These are phyloP conservation scores for Drosophila antonietae DNA, from an alignment of 2,888 invertebrate genomes.

Conservation along the genomic window DNA sequence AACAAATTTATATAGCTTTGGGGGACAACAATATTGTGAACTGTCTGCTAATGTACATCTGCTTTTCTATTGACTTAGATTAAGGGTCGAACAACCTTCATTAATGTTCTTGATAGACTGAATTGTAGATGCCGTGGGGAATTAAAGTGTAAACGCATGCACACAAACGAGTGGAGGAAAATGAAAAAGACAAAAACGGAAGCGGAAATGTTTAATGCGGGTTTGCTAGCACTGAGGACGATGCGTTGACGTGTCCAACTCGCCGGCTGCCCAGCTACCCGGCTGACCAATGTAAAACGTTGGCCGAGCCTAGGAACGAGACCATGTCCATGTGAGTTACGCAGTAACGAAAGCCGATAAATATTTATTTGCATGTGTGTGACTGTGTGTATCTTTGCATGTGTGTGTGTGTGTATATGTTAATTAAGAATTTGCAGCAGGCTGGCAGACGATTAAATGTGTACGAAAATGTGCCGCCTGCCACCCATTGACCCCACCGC, in stretches of 20 bases:
- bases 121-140: conserved; percentile 31
- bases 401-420: conserved; percentile 54
- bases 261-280: neutral
- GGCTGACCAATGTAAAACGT: neutral
- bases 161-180: conserved; percentile 23
- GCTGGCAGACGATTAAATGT: conserved; percentile 70
- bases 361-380: conserved; percentile 69
- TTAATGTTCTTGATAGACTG: conserved; percentile 14
- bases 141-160: conserved; percentile 46
- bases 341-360: conserved; percentile 68
- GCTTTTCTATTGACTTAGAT: neutral
- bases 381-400: neutral
- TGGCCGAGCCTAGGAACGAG: conserved; percentile 12
- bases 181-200: conserved; percentile 48
- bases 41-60: conserved; percentile 1
- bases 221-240: conserved; percentile 39
- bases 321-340: conserved; percentile 52
- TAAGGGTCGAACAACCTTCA: neutral
- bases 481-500: neutral
- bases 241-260: conserved; percentile 27
- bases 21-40: neutral
- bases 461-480: conserved; percentile 55
- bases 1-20: neutral
- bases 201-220: conserved; percentile 66
- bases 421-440: conserved; percentile 75